Evolutionary conservation across 2,888 invertebrate species (phyloP).

Genomic region (Ectobius pallidus): DNA sequence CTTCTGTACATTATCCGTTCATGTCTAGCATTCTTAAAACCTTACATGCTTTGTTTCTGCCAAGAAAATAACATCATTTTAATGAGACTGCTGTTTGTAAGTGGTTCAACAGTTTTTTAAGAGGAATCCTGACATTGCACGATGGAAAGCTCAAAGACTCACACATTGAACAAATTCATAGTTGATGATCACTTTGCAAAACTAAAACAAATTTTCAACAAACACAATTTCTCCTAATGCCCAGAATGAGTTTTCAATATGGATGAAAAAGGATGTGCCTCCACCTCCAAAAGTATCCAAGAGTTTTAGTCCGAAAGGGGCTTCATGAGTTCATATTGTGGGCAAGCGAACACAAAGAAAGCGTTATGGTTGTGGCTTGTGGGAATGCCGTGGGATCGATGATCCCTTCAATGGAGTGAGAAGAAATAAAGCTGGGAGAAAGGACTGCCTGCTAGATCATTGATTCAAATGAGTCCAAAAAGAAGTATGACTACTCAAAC

Average conservation of each 20-base stretch:
- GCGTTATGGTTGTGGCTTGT: slow-evolving; percentile 16
- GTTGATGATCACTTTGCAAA: slow-evolving; percentile 1
- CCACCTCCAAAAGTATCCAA: slow-evolving; percentile 1
- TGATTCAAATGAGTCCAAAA: slow-evolving; percentile 45
- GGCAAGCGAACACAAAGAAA: background rate
- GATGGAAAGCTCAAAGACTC: background rate
- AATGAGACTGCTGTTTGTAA: slow-evolving; percentile 10
- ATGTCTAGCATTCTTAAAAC: background rate
- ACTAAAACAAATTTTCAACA: too few species aligned
- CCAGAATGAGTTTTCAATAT: too few species aligned
- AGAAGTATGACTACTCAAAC: slow-evolving; percentile 44
- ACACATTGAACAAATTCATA: background rate
- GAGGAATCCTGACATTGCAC: too few species aligned
- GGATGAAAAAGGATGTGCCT: background rate
- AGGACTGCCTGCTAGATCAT: slow-evolving; percentile 43
- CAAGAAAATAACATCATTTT: slow-evolving; percentile 8
- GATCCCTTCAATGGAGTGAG: slow-evolving; percentile 4
- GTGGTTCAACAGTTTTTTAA: slow-evolving; percentile 22
- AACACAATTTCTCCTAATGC: too few species aligned
- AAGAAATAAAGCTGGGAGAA: slow-evolving; percentile 16
- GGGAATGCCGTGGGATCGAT: slow-evolving; percentile 19
- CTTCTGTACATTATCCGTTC: background rate
- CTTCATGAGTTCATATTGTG: too few species aligned
- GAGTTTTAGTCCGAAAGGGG: background rate
- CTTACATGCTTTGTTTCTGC: background rate